Conservation (phyloP, 2,113 vertebrate genomes). For the Propithecus coquereli region DNA sequence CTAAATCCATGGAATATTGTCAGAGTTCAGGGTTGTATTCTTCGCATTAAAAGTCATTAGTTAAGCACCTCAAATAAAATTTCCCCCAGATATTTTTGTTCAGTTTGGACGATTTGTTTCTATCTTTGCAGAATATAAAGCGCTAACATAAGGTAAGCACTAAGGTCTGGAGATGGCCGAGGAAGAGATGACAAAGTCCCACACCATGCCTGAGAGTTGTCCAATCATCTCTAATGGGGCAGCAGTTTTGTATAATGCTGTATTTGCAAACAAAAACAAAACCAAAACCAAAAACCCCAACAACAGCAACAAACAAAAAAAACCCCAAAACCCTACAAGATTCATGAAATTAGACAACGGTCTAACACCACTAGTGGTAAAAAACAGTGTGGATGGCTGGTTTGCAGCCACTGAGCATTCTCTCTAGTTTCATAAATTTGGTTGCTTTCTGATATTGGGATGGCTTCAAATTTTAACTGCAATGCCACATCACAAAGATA, state of each 20-base stretch:
- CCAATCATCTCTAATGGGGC: not conserved
- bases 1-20: too few species aligned
- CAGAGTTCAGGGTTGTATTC: too few species aligned
- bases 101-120: too few species aligned
- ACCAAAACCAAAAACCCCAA: too few species aligned
- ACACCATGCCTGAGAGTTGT: not conserved
- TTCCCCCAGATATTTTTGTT: too few species aligned
- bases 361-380: not conserved
- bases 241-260: too few species aligned
- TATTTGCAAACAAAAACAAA: too few species aligned
- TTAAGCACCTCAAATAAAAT: too few species aligned
- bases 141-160: not conserved
- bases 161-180: not conserved
- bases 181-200: not conserved
- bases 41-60: too few species aligned
- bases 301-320: too few species aligned
- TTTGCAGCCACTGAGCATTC: not conserved
- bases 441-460: not conserved
- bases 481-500: not conserved
- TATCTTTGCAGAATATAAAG: too few species aligned
- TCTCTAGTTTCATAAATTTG: not conserved
- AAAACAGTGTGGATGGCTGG: too few species aligned
- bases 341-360: not conserved
- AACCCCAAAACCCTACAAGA: not conserved
- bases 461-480: not conserved